These are phyloP conservation scores for Chaetophractus vellerosus DNA, from an alignment of 2,797 vertebrate species.

Conservation along the genomic window DNA sequence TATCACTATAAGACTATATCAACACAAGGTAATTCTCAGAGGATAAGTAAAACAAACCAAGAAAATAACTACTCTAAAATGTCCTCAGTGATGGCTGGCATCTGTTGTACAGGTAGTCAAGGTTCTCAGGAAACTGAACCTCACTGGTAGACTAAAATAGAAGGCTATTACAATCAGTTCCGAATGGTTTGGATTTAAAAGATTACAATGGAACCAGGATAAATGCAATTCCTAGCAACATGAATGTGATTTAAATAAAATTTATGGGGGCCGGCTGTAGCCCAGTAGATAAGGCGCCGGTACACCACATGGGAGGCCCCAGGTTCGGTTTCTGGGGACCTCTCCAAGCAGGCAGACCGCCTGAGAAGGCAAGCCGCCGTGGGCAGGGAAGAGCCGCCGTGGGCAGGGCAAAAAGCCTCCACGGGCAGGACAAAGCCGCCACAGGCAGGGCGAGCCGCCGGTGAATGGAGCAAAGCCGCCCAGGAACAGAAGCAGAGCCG, in stretches of 20 bases:
- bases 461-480: too few relatives aligned
- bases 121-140: slow-evolving; percentile 45
- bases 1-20: not conserved
- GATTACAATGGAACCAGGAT: slow-evolving; percentile 28
- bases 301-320: too few relatives aligned
- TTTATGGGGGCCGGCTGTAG: too few relatives aligned
- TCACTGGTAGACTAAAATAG: not conserved
- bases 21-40: slow-evolving; percentile 63
- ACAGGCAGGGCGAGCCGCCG: too few relatives aligned
- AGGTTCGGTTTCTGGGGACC: too few relatives aligned
- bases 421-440: too few relatives aligned
- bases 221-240: slow-evolving; percentile 53
- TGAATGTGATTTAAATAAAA: slow-evolving; percentile 35
- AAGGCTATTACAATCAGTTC: not conserved
- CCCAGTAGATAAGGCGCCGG: too few relatives aligned
- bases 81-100: not conserved
- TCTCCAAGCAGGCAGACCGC: too few relatives aligned
- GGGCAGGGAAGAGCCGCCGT: too few relatives aligned
- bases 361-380: too few relatives aligned
- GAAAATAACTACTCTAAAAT: slow-evolving; percentile 40
- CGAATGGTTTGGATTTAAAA: slow-evolving; percentile 29
- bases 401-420: too few relatives aligned
- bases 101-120: not conserved
- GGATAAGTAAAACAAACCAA: slow-evolving; percentile 33
- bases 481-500: too few relatives aligned